phyloP scores from a whole-genome alignment of 2,797 vertebrate genomes.

The Paedocypris micromegethes region DNA sequence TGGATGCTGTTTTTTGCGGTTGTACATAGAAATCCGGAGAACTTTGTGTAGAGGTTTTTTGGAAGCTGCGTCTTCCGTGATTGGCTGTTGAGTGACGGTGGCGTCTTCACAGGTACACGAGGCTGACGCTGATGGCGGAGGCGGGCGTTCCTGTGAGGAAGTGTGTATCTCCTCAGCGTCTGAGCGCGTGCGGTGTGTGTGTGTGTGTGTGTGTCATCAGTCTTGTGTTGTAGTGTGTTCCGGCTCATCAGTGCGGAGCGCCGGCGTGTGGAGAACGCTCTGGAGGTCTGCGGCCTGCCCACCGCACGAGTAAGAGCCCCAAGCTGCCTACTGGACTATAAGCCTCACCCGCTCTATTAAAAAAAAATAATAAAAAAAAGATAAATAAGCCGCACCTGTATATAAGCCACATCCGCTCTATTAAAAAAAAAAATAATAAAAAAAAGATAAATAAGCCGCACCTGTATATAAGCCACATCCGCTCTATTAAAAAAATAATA shows the following conservation, averaged over 20 bases:
- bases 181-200: neutral
- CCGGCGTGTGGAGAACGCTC: constrained; percentile 88
- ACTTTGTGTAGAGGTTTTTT: no score
- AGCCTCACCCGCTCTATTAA: no score
- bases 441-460: no score
- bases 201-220: constrained; percentile 16
- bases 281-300: constrained; percentile 92
- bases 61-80: no score
- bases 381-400: no score
- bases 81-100: neutral
- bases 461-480: no score
- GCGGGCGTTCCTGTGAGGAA: constrained; percentile 94
- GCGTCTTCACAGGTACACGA: constrained; percentile 69
- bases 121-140: constrained; percentile 88
- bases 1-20: no score
- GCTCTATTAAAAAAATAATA: no score
- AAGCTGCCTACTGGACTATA: neutral
- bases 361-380: no score
- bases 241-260: constrained; percentile 91
- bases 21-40: no score
- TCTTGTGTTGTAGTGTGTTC: constrained; percentile 77
- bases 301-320: constrained; percentile 83
- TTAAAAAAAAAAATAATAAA: no score
- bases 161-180: constrained; percentile 68
- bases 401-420: no score